Evolutionary conservation across 2,888 invertebrate genomes (phyloP).

Genomic region (Drosophila ezoana): DNA sequence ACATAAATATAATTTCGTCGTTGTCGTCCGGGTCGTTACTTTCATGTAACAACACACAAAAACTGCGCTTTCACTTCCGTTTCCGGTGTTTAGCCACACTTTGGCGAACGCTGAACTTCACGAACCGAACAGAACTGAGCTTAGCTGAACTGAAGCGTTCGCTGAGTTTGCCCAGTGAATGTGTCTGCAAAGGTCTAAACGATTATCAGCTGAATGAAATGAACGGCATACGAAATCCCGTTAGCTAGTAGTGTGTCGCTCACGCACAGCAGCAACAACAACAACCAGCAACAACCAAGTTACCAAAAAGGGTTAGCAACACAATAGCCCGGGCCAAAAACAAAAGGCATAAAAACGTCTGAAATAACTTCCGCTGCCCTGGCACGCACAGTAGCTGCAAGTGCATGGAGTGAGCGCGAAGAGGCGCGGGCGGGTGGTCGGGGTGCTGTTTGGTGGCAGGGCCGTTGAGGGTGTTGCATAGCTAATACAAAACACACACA

Average conservation of each 20-base stretch:
- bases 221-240: constrained; percentile 68
- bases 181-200: constrained; percentile 73
- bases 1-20: constrained; percentile 69
- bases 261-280: constrained; percentile 41
- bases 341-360: constrained; percentile 76
- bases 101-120: constrained; percentile 53
- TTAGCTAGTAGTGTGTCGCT: constrained; percentile 39
- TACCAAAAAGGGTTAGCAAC: constrained; percentile 61
- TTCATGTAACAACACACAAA: constrained; percentile 64
- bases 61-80: constrained; percentile 75
- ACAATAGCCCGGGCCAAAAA: constrained; percentile 53
- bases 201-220: constrained; percentile 72
- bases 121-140: constrained; percentile 8
- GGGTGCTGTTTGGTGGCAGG: not conserved
- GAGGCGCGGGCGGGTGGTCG: not conserved
- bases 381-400: constrained; percentile 55
- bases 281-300: constrained; percentile 23
- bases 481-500: constrained; percentile 48
- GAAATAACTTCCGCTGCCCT: constrained; percentile 71
- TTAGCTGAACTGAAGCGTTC: constrained; percentile 7
- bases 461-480: constrained; percentile 36
- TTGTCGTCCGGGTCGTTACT: constrained; percentile 62
- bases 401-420: too few relatives aligned
- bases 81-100: constrained; percentile 76
- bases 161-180: constrained; percentile 51